A percentile compares a stretch with the other conserved stretches of the same genome.
Evolutionary conservation across 2,888 invertebrate species (phyloP).

Genomic region (Ochropleura leucogaster): DNA sequence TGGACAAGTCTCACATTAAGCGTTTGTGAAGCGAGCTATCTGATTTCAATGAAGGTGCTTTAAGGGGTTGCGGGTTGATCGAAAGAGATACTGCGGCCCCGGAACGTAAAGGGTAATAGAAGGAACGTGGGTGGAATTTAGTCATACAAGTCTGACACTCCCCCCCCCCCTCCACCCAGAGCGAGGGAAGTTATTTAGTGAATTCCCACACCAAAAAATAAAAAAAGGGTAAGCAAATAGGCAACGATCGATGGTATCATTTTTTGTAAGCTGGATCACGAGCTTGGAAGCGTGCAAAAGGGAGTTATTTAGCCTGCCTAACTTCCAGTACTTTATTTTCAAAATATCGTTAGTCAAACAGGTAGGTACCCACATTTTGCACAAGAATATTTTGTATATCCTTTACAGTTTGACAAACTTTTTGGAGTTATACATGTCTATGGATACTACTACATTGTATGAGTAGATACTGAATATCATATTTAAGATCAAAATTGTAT

Average conservation of each 20-base stretch:
- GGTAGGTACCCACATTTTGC: no score
- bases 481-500: background rate
- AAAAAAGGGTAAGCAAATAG: background rate
- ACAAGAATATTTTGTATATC: no score
- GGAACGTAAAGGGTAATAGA: no score
- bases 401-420: background rate
- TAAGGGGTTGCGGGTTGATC: no score
- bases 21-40: background rate
- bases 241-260: background rate
- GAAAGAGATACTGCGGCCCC: no score
- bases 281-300: background rate
- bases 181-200: no score
- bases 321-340: background rate
- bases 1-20: background rate
- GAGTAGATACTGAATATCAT: background rate
- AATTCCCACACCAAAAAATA: no score
- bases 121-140: no score
- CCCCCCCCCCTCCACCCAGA: no score
- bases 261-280: background rate
- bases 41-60: background rate
- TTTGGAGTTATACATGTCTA: background rate
- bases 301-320: background rate
- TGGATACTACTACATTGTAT: background rate
- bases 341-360: background rate
- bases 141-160: no score